phyloP scores from a whole-genome alignment of 2,113 vertebrate species.

The Strigops habroptila region DNA sequence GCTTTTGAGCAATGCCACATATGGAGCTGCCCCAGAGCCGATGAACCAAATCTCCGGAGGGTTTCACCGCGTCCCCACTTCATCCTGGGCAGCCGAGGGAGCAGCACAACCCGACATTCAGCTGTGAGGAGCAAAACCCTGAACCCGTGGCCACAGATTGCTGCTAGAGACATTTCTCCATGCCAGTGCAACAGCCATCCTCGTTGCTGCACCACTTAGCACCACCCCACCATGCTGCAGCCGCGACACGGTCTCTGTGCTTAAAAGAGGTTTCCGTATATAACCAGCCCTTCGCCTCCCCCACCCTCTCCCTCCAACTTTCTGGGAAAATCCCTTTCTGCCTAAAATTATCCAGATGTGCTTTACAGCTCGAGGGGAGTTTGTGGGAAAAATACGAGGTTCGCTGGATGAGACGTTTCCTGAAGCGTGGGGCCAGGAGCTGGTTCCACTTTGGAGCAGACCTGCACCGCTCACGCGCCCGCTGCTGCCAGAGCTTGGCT shows the following conservation, averaged over 20 bases:
- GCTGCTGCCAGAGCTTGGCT: background rate
- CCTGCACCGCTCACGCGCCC: background rate
- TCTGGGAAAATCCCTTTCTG: constrained; percentile 65
- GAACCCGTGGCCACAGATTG: background rate
- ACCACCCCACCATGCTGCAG: background rate
- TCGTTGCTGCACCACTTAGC: background rate
- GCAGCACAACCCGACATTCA: background rate
- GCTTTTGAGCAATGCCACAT: background rate
- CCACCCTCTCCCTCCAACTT: background rate
- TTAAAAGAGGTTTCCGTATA: constrained; percentile 42
- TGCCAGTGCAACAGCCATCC: background rate
- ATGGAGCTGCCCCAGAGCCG: background rate
- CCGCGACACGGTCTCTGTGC: background rate
- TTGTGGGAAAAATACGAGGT: constrained; percentile 56
- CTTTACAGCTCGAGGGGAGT: constrained; percentile 51
- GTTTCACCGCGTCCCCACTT: background rate
- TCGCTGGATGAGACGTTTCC: constrained; percentile 58
- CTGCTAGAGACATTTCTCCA: background rate
- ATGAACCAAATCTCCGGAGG: background rate
- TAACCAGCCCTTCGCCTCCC: background rate
- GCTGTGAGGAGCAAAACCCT: background rate
- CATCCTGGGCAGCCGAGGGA: background rate
- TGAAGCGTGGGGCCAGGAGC: constrained; percentile 31
- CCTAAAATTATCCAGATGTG: constrained; percentile 65
- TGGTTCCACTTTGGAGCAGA: constrained; percentile 44